Evolutionary conservation across 2,888 invertebrate species (phyloP).

Genomic region (Eueremaeus valkanovi): DNA sequence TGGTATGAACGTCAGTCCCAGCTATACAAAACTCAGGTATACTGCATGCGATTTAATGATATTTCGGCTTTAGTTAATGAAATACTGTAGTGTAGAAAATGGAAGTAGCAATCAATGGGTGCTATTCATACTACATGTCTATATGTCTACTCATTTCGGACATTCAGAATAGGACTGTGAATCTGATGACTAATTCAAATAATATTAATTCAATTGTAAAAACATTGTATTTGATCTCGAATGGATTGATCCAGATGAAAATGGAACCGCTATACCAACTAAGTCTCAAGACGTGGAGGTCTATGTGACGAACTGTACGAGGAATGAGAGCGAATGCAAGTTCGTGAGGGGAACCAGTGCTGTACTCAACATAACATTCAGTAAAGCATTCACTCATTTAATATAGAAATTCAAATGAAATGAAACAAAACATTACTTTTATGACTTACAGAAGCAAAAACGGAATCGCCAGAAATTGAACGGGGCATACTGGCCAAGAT

Average conservation of each 20-base stretch:
- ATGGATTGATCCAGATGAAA: neutral
- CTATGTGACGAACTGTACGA: neutral
- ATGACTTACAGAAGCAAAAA: neutral
- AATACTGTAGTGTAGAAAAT: no score
- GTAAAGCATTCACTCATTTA: neutral
- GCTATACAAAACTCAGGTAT: no score
- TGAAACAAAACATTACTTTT: neutral
- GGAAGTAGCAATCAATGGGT: no score
- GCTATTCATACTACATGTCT: no score
- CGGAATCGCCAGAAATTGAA: neutral
- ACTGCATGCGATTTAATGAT: no score
- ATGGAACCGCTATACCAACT: neutral
- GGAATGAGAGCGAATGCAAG: neutral
- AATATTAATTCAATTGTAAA: neutral
- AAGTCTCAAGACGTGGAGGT: neutral
- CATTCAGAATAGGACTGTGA: no score
- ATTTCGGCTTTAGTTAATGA: no score
- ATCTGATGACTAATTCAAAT: neutral
- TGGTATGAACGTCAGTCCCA: no score
- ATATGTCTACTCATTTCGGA: no score
- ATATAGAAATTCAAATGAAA: no score
- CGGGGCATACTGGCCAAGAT: conserved; percentile 18
- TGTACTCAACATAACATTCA: conserved; percentile 11
- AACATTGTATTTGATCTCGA: neutral
- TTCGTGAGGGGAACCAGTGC: neutral